Conservation (phyloP, 2,797 vertebrate species). For the Neosalanx taihuensis region DNA sequence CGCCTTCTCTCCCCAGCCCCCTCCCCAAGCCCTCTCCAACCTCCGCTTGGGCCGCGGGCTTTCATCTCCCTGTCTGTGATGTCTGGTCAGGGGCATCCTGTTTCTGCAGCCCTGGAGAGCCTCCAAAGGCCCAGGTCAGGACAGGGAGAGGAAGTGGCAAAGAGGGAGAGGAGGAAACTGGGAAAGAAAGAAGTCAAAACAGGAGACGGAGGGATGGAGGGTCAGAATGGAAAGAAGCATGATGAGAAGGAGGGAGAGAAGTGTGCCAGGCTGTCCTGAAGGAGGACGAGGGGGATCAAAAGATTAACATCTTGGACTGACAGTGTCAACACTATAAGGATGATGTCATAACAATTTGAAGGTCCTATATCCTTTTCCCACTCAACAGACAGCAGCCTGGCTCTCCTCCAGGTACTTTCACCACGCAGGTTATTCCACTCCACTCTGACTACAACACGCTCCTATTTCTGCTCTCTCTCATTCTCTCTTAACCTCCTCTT, state of each 20-base stretch:
- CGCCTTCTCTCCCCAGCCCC: slow-evolving; percentile 43
- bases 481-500: slow-evolving; percentile 21
- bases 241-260: neutral
- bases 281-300: slow-evolving; percentile 15
- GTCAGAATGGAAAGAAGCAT: neutral
- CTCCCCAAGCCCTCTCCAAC: slow-evolving; percentile 8
- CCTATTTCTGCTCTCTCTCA: neutral
- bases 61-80: slow-evolving; percentile 67
- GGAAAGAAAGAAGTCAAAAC: neutral
- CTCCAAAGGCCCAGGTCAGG: slow-evolving; percentile 46
- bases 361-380: slow-evolving; percentile 32
- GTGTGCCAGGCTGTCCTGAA: neutral
- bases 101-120: slow-evolving; percentile 55
- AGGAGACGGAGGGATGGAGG: too few species aligned
- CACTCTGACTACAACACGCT: slow-evolving; percentile 7
- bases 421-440: slow-evolving; percentile 53
- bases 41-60: slow-evolving; percentile 45
- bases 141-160: slow-evolving; percentile 20
- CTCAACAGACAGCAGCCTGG: slow-evolving; percentile 37
- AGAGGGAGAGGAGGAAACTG: slow-evolving; percentile 2
- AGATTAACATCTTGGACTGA: neutral
- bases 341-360: slow-evolving; percentile 18
- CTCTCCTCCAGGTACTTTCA: slow-evolving; percentile 67
- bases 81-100: slow-evolving; percentile 60
- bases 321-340: slow-evolving; percentile 23